A percentile compares a stretch with the other conserved stretches of the same genome.
These are phyloP conservation scores for Osedax fenrisi DNA, from an alignment of 2,888 invertebrate species.

Conservation along the genomic window DNA sequence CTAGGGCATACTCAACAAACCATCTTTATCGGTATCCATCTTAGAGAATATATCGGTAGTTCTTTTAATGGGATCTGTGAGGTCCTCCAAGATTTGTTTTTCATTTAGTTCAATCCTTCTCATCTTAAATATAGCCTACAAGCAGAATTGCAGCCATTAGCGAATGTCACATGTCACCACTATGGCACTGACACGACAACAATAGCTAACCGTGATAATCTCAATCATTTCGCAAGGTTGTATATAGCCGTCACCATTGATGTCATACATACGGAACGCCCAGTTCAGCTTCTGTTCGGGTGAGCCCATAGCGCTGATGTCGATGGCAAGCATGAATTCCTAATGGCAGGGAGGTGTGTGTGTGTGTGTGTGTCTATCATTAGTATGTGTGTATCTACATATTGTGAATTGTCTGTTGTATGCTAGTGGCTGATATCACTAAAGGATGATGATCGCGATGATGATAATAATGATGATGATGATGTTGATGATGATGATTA, in stretches of 20 bases:
- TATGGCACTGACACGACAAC: too few species aligned
- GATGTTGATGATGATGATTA: too few species aligned
- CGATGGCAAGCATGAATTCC: constrained; percentile 48
- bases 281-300: constrained; percentile 50
- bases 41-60: constrained; percentile 4
- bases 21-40: constrained; percentile 8
- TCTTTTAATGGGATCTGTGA: not conserved
- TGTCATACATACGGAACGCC: constrained; percentile 51
- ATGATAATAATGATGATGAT: too few species aligned
- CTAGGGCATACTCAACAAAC: not conserved
- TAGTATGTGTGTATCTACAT: too few species aligned
- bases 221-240: constrained; percentile 50
- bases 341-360: too few species aligned
- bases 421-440: too few species aligned
- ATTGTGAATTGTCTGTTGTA: too few species aligned
- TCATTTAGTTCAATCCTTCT: not conserved
- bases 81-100: not conserved
- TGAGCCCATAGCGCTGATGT: constrained; percentile 50
- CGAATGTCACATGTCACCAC: too few species aligned
- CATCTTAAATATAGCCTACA: not conserved
- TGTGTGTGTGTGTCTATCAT: too few species aligned
- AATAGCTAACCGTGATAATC: constrained; percentile 50
- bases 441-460: too few species aligned
- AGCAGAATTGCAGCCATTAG: too few species aligned
- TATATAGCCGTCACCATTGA: constrained; percentile 50